Percentiles rank a stretch among this genome's conserved stretches.
Conservation (phyloP, 2,113 vertebrate species). For the Alethe diademata region DNA sequence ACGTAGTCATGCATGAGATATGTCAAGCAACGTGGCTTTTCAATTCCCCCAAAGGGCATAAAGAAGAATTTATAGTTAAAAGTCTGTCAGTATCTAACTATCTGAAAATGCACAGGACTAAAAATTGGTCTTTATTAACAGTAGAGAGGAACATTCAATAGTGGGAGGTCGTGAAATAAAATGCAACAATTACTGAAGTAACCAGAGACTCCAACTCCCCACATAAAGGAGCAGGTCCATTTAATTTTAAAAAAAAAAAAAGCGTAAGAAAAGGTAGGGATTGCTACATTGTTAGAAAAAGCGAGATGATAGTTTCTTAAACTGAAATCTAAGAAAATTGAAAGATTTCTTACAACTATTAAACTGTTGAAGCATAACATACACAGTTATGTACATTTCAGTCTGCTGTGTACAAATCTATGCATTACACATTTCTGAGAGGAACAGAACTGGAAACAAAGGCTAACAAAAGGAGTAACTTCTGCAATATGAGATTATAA, state of each 20-base stretch:
- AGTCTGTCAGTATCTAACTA: not conserved
- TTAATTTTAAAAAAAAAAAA: not conserved
- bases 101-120: not conserved
- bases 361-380: not conserved
- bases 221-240: not conserved
- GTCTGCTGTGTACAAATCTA: not conserved
- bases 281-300: accelerated
- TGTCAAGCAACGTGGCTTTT: not conserved
- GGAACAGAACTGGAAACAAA: not conserved
- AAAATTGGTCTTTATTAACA: not conserved
- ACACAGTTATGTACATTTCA: not conserved
- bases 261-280: not conserved
- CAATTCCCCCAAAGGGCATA: not conserved
- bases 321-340: not conserved
- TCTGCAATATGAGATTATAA: not conserved
- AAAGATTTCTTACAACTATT: not conserved
- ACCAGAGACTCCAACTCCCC: not conserved
- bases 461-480: not conserved
- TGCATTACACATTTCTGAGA: not conserved
- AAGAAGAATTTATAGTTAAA: not conserved
- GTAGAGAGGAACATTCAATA: not conserved
- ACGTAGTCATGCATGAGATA: not conserved
- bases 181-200: not conserved
- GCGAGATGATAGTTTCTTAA: not conserved
- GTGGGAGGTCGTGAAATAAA: not conserved